Base-by-base conservation (phyloP, 1,140 invertebrate genomes). In the Drosophila pseudoobscura region DNA sequence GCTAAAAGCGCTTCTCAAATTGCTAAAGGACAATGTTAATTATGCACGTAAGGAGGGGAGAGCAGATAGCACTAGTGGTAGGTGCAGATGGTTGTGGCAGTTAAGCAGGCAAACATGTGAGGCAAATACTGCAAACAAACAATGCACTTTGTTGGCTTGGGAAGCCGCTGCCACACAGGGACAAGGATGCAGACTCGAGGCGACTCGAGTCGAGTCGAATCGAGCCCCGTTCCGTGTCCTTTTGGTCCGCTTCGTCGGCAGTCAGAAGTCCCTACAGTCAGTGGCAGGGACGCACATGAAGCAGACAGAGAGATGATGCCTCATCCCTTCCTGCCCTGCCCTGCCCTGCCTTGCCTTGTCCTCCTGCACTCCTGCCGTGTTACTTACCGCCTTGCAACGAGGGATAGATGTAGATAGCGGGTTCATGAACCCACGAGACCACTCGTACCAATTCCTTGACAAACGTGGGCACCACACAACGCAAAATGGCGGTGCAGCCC, bases 371-470 rank as follows among this genome's bases (percentile, higher is more conserved):
- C 47, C 43, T 20, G 26, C 49, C 29, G 54, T 44, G 51, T 60
- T 65, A 90, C 88, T 80, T 93, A 96, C 95, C 95, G 93, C 95
- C 95, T 94, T 96, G 95, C 52, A 95, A 89, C 52, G 95, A 95
- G 64, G 95, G 95, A 83, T 95, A 96, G 77, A 96, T 95, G 91
- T 95, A 95, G 90, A 95, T 95, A 45, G 94, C 93, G 26, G 95
- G 94, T 84, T 96, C 96, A 91, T 94, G 95, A 71, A 95, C 93
- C 97, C 97, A 97, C 24, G 95, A 95, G 45, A 96, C 95, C 26
- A 97, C 96, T 84, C 95, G 94, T 55, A 97, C 96, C 91, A 96
- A 94, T 89, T 97, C 95, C 91, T 94, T 95, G 72, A 97, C 95
- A 91, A 95, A 96, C 79, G 94, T 94, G 54, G 96, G 96, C 75